A percentile compares a stretch with the other conserved stretches of the same genome.
phyloP scores from a whole-genome alignment of 2,113 vertebrate species.

The Salvelinus sp. region DNA sequence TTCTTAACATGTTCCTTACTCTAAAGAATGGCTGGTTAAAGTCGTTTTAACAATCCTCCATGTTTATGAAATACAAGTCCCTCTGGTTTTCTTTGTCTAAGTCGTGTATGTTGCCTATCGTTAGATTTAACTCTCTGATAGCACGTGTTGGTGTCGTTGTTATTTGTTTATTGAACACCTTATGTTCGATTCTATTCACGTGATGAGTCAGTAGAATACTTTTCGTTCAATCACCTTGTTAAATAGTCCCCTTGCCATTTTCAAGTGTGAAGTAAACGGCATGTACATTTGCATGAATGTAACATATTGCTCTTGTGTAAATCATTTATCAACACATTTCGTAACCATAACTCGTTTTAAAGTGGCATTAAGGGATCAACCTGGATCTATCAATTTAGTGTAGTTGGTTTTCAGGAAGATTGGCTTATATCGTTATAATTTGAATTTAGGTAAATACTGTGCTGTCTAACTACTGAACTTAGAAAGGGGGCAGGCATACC shows the following conservation, averaged over 20 bases:
- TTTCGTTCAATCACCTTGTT: no score
- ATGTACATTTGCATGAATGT: not conserved
- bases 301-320: no score
- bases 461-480: no score
- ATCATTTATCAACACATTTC: not conserved
- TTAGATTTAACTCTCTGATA: constrained; percentile 17
- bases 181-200: not conserved
- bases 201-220: no score
- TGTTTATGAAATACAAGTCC: constrained; percentile 37
- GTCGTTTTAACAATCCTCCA: constrained; percentile 43
- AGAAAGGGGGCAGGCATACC: not conserved
- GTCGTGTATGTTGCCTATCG: constrained; percentile 13
- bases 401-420: constrained; percentile 49
- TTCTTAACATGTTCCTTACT: not conserved
- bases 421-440: constrained; percentile 26
- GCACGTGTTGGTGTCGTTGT: constrained; percentile 9
- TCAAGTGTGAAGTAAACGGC: not conserved
- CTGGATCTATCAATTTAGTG: constrained; percentile 30
- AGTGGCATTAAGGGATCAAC: constrained; percentile 46
- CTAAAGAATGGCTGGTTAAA: constrained; percentile 36
- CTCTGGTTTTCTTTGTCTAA: constrained; percentile 20
- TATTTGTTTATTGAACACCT: constrained; percentile 18
- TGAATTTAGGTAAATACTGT: constrained; percentile 27
- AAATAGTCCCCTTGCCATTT: not conserved
- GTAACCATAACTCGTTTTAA: constrained; percentile 31